Conservation (phyloP, 2,113 vertebrate genomes). For the Rhadina sibilatrix region DNA sequence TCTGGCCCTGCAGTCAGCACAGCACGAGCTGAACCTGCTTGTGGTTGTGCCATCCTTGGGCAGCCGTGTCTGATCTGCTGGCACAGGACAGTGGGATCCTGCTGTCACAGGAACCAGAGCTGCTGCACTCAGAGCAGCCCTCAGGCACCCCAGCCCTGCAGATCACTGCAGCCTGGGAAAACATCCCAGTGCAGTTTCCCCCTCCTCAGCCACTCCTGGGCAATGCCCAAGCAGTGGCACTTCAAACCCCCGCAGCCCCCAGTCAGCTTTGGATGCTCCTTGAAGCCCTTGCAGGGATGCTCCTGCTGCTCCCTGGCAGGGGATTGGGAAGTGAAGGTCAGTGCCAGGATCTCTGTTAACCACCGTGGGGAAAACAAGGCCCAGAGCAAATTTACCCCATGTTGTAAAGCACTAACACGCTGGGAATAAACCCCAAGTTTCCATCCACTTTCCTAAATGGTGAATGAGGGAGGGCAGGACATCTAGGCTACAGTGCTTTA, state of each 20-base stretch:
- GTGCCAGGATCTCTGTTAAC: background rate
- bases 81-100: background rate
- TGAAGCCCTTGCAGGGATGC: background rate
- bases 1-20: too few species aligned
- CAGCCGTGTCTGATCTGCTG: background rate
- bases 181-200: background rate
- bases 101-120: background rate
- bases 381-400: background rate
- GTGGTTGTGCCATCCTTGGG: background rate
- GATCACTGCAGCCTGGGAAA: background rate
- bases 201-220: background rate
- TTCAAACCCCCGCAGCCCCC: background rate
- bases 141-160: background rate
- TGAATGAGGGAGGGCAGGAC: background rate
- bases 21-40: fast-evolving
- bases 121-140: background rate
- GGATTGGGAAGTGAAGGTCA: background rate
- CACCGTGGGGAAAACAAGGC: background rate
- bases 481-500: background rate
- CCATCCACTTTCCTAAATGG: background rate
- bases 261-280: background rate
- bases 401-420: background rate
- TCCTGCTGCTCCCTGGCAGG: background rate
- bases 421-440: background rate
- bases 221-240: background rate